Base-by-base conservation (phyloP, 2,797 vertebrate species). In the Morelia viridis region DNA sequence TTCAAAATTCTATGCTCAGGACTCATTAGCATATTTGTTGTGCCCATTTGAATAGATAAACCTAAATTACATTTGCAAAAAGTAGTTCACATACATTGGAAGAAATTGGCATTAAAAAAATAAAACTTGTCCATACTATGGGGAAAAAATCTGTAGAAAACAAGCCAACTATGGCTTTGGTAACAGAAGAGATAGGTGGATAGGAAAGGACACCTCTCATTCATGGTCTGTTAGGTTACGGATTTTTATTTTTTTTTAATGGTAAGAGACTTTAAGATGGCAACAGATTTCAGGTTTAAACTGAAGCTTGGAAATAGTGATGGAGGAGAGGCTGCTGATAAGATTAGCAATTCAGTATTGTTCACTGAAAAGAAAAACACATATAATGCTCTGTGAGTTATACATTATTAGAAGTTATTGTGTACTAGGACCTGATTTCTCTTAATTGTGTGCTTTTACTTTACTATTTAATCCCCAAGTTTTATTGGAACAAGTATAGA, bases 1-100 rank as follows among this genome's bases (percentile, higher is more conserved):
- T 94, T 28, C 19, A 95, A 94, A 95, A 95, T 35, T 92, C 22
- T 1, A 84, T 46, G 31, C 86, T 95, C 50, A 90, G 58, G 94
- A 93, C 1, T 91, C 12, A 92, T 93, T 94, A 95, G 3, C n/a
- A 65, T 94, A 76, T 94, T 95, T 94, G 22, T 61, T 89, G 41
- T 86, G 6, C 0, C 92, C 93, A 91, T 93, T 92, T 91, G 86
- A 94, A 89, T 9, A 92, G 50, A 76, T 46, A 90, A 84, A 0
- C n/a, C 2, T 90, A 93, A 94, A 92, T 15, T 90, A 8, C 35
- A 88, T 91, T 96, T 96, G 93, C 83, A 15, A 95, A 95, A 64
- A 94, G 92, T 41, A 85, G 50, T 86, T 95, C 87, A 61, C 53
- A 88, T 28, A 89, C 5, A 61, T 92, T 93, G 12, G 93, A 65